A percentile compares a stretch with the other conserved stretches of the same genome.
Conservation (phyloP, 2,888 invertebrate species). For the Caenorhabditis becei region DNA sequence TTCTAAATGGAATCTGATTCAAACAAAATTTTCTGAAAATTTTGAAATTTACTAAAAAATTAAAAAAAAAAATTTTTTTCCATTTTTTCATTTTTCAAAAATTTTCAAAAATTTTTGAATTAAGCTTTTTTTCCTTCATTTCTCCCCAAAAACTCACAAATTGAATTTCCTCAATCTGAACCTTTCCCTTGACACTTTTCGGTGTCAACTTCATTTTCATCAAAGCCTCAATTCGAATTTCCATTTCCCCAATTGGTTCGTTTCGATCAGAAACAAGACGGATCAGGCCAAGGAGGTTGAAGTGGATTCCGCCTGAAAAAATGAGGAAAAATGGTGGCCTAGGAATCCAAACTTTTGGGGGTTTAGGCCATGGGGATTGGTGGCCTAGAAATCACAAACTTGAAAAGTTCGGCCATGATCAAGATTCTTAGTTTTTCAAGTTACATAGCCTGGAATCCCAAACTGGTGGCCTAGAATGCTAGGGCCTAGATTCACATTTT, state of each 20-base stretch:
- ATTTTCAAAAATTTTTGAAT: background rate
- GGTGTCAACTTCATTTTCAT: conserved; percentile 79
- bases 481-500: too few relatives aligned
- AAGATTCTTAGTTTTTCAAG: too few relatives aligned
- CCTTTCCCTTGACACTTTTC: conserved; percentile 77
- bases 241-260: conserved; percentile 70
- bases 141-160: conserved; percentile 65
- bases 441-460: background rate
- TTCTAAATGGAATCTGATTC: too few relatives aligned
- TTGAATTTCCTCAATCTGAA: conserved; percentile 76
- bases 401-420: too few relatives aligned
- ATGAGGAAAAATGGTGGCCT: background rate
- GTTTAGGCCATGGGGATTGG: background rate
- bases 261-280: conserved; percentile 68
- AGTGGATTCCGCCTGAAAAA: conserved; percentile 74
- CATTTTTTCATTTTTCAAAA: too few relatives aligned
- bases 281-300: conserved; percentile 73
- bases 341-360: background rate
- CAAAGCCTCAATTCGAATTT: conserved; percentile 74
- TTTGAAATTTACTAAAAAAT: too few relatives aligned
- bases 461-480: too few relatives aligned
- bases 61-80: too few relatives aligned
- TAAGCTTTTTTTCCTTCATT: too few relatives aligned
- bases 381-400: too few relatives aligned
- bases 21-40: too few relatives aligned